Evolutionary conservation across 2,888 invertebrate species (phyloP), one percentile per base, ranked within the genome.

Genomic region (Argyresthia goedartella): DNA sequence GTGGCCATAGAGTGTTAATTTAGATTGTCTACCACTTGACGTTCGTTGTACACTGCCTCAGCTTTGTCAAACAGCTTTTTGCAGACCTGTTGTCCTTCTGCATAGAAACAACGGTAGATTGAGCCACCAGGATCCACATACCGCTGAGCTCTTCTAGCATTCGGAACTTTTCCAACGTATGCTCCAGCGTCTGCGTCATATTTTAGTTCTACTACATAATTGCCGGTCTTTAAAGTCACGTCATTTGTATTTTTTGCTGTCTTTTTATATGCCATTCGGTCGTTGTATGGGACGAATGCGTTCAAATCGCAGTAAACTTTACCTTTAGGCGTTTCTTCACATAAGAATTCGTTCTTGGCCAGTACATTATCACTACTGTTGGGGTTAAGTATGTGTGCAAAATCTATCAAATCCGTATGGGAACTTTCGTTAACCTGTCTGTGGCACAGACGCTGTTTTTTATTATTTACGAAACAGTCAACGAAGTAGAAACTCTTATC

Each of bases 291-390:
- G 3, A 80, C 62, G 50, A 65, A 77, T 8, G 64, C 61, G 56
- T 82, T 76, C 2, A 73, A 59, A 60, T 84, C 81, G 55, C 85
- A 85, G 51, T 65, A 63, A 0, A 85, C 59, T 51, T 58, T 57
- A 53, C 62, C 71, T 33, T 61, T 54, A 13, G 58, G 46, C 52
- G 56, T 62, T 57, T 85, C 71, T 60, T 85, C 80, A 56, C 85
- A 85, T 57, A 85, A 61, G 51, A 81, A 80, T 56, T 85, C 84
- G 13, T 82, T 74, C 59, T 80, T 81, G 8, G 77, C 67, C n/a
- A 84, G 62, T 46, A 81, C 56, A 50, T 66, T 73, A 0, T 62
- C 16, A 16, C 25, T 25, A 33, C 39, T 39, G 25, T 72, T 68
- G 1, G 79, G 78, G 57, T 76, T 71, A 13, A 67, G 74, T 56